These are phyloP conservation scores for Tupaia tana DNA, from an alignment of 2,113 vertebrate genomes.

Conservation along the genomic window DNA sequence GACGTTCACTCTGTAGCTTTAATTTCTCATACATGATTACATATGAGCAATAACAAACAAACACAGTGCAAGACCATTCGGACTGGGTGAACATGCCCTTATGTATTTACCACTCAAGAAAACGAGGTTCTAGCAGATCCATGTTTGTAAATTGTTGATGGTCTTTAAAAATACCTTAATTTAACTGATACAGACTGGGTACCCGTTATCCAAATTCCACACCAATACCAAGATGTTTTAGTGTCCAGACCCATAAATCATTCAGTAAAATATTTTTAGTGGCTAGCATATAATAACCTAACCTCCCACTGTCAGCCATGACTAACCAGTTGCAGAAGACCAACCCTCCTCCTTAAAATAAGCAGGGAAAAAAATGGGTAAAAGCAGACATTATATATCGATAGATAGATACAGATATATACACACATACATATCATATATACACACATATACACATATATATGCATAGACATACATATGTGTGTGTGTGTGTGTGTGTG, in stretches of 20 bases:
- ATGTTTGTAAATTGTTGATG: not conserved
- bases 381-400: not conserved
- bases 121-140: not conserved
- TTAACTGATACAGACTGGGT: constrained; percentile 8
- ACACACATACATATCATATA: too few species aligned
- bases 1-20: not conserved
- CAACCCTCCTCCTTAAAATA: not conserved
- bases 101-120: not conserved
- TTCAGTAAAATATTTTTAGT: constrained; percentile 53
- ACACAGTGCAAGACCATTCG: not conserved
- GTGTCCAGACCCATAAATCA: constrained; percentile 56
- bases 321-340: not conserved
- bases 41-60: not conserved
- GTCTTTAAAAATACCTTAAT: not conserved
- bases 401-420: too few species aligned
- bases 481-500: not conserved
- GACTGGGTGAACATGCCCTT: not conserved
- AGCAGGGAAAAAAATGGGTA: not conserved
- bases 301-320: not conserved
- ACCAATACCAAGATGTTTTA: constrained; percentile 67
- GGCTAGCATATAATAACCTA: not conserved
- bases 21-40: not conserved
- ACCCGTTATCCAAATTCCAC: constrained; percentile 18
- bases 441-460: too few species aligned
- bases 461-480: too few species aligned